A percentile compares a stretch with the other conserved stretches of the same genome.
These are phyloP conservation scores for Ictalurus furcatus DNA, from an alignment of 2,113 vertebrate species.

Conservation along the genomic window DNA sequence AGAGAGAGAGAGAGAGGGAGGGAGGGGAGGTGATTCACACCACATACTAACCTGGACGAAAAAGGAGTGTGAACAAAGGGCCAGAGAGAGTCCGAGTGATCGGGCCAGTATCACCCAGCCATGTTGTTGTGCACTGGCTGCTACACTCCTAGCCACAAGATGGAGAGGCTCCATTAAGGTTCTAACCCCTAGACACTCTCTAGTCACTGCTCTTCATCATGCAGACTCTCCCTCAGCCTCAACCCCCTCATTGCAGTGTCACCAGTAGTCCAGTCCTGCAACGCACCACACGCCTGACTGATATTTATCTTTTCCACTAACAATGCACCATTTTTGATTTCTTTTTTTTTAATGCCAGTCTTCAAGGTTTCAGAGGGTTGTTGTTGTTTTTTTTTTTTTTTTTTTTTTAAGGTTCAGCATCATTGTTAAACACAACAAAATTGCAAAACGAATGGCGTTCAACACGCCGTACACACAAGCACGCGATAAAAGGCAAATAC, in stretches of 20 bases:
- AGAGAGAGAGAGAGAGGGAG: background rate
- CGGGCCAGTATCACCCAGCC: background rate
- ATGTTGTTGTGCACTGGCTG: background rate
- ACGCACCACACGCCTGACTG: background rate
- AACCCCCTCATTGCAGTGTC: background rate
- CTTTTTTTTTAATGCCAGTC: background rate
- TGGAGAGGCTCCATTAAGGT: conserved; percentile 7
- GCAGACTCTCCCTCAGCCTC: background rate
- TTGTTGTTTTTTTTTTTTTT: background rate
- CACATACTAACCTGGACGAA: conserved; percentile 16
- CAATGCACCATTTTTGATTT: background rate
- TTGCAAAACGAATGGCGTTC: background rate
- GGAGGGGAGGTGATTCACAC: conserved; percentile 11
- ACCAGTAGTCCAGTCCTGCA: background rate
- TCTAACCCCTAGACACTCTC: background rate
- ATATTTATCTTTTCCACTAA: background rate
- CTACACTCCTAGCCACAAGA: background rate
- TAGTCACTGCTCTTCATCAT: background rate
- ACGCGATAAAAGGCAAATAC: background rate
- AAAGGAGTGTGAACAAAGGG: conserved; percentile 21
- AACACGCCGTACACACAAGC: background rate
- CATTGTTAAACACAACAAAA: background rate
- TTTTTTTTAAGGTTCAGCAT: background rate
- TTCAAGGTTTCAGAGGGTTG: background rate
- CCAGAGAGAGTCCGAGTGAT: background rate